Evolutionary conservation across 23 tunicate species (phyloP).

Genomic region (Halocynthia aurantium): DNA sequence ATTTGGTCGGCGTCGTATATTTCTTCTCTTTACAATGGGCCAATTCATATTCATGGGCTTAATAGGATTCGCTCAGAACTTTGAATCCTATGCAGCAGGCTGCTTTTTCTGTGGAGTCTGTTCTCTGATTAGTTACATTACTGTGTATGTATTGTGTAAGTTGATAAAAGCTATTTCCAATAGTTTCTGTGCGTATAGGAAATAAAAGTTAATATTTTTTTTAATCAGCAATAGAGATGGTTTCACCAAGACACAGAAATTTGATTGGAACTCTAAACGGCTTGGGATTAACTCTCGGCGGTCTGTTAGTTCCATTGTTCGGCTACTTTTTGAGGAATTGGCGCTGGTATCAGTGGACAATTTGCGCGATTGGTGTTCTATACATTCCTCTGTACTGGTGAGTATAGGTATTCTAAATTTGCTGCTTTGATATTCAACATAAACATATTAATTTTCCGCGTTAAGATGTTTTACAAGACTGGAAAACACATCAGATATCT

Average conservation of each 20-base stretch:
- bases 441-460: too few relatives aligned
- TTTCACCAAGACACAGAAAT: neutral
- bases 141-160: slow-evolving; percentile 24
- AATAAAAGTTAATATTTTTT: too few relatives aligned
- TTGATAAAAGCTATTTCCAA: too few relatives aligned
- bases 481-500: too few relatives aligned
- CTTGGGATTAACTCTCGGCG: neutral
- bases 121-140: slow-evolving; percentile 12
- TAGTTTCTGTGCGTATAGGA: too few relatives aligned
- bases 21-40: slow-evolving; percentile 5
- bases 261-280: neutral
- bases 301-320: neutral
- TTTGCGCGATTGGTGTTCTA: neutral
- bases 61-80: neutral
- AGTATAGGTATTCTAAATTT: neutral
- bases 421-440: too few relatives aligned
- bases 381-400: slow-evolving; percentile 1
- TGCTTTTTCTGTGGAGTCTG: slow-evolving; percentile 4
- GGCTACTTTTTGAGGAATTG: neutral
- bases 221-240: neutral
- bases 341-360: slow-evolving; percentile 10
- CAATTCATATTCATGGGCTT: neutral
- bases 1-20: slow-evolving; percentile 21
- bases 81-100: neutral
- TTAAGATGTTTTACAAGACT: too few relatives aligned